A percentile compares a stretch with the other conserved stretches of the same genome.
These are phyloP conservation scores for Cryptoprocta ferox DNA, from an alignment of 2,797 vertebrate genomes.

Conservation along the genomic window DNA sequence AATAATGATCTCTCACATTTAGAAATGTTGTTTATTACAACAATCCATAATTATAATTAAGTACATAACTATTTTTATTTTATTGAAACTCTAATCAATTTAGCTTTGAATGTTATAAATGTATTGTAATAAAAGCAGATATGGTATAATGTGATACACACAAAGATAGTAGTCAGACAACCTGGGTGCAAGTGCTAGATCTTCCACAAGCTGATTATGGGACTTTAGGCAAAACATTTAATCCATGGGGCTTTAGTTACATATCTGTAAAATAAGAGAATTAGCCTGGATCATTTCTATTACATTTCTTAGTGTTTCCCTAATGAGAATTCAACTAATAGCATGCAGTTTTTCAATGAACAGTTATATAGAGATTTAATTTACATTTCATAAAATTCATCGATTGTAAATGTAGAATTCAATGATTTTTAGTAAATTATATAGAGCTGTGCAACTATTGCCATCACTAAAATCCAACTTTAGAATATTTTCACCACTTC, in stretches of 20 bases:
- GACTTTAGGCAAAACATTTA: constrained; percentile 9
- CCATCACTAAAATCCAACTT: not conserved
- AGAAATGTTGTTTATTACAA: constrained; percentile 35
- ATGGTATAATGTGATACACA: not conserved
- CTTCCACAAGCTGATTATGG: not conserved
- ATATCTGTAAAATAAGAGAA: not conserved
- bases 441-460: not conserved
- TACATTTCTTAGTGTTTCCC: not conserved
- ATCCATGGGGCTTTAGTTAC: not conserved
- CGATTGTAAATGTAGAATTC: not conserved
- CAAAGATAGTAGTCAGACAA: not conserved
- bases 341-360: not conserved
- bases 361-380: not conserved
- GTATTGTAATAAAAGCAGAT: not conserved
- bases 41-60: not conserved
- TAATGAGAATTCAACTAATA: not conserved
- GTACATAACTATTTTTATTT: not conserved
- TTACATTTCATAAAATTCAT: not conserved
- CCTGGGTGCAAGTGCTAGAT: not conserved
- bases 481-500: not conserved
- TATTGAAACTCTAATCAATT: constrained; percentile 37
- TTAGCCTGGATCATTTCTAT: constrained; percentile 6
- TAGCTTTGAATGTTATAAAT: not conserved
- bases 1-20: constrained; percentile 9
- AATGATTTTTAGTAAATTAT: constrained; percentile 34